Evolutionary conservation across 2,113 vertebrate species (phyloP).

Genomic region (Atractosteus spatula): DNA sequence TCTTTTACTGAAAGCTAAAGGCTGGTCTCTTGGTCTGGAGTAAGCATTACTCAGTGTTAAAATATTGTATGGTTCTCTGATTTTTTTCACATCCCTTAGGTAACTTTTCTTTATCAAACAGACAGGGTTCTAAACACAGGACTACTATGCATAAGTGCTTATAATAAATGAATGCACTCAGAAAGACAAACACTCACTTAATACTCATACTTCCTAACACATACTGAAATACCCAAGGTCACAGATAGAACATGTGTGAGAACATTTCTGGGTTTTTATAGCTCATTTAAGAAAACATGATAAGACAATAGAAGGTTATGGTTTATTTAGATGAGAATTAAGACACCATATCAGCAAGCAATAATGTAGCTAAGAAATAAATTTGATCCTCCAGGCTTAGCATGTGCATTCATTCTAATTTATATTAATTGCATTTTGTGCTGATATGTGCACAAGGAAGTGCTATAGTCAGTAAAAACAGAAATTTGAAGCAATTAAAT

Average conservation of each 20-base stretch:
- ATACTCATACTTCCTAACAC: too few species aligned
- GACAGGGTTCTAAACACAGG: neutral
- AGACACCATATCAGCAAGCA: too few species aligned
- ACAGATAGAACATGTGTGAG: too few species aligned
- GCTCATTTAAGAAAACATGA: too few species aligned
- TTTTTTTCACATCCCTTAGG: too few species aligned
- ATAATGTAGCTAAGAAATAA: neutral
- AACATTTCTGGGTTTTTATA: too few species aligned
- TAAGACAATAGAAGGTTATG: neutral
- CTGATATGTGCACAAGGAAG: neutral
- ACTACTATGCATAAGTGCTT: neutral
- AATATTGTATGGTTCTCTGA: too few species aligned
- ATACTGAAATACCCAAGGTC: too few species aligned
- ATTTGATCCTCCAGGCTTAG: neutral
- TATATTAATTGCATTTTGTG: neutral
- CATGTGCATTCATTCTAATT: neutral
- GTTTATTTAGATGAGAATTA: neutral
- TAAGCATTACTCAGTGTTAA: neutral
- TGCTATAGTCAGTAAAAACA: neutral
- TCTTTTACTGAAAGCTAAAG: neutral
- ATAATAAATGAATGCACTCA: neutral
- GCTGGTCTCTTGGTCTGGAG: neutral
- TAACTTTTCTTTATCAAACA: too few species aligned
- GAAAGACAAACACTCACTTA: neutral
- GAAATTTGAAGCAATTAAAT: slow-evolving; percentile 3